Evolutionary conservation across 35 echinoderm and acorn worm species (phyloP).

Genomic region (Lytechinus pictus): DNA sequence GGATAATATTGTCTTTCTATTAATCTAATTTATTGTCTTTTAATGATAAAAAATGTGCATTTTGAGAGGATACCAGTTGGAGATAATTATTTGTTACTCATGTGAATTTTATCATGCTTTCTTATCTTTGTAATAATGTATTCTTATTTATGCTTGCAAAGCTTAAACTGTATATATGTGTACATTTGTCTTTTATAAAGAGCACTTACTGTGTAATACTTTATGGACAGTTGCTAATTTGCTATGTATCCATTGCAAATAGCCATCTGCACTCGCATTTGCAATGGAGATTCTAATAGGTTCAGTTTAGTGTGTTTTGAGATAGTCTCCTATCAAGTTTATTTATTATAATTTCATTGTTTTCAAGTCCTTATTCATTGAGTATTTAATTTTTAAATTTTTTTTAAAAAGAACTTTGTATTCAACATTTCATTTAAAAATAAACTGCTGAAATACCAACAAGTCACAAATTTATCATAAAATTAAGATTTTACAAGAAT

Average conservation of each 20-base stretch:
- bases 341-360: too few species aligned
- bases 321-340: background rate
- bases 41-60: background rate
- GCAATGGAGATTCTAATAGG: background rate
- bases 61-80: slow-evolving; percentile 8
- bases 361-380: background rate
- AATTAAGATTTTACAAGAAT: background rate
- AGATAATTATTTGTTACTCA: background rate
- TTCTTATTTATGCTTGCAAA: slow-evolving; percentile 46
- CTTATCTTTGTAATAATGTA: slow-evolving; percentile 20
- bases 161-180: slow-evolving; percentile 42
- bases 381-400: background rate
- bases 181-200: slow-evolving; percentile 35
- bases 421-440: background rate
- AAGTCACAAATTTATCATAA: background rate
- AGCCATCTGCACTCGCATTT: background rate
- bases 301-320: background rate
- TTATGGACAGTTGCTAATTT: background rate
- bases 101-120: slow-evolving; percentile 8
- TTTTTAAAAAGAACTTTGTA: background rate
- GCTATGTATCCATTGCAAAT: background rate
- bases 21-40: background rate
- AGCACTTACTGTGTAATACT: slow-evolving; percentile 20
- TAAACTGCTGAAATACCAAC: background rate
- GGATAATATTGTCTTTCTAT: slow-evolving; percentile 6